Evolutionary conservation across 2,113 vertebrate genomes (phyloP).

Genomic region (Dicerorhinus sumatrensis): DNA sequence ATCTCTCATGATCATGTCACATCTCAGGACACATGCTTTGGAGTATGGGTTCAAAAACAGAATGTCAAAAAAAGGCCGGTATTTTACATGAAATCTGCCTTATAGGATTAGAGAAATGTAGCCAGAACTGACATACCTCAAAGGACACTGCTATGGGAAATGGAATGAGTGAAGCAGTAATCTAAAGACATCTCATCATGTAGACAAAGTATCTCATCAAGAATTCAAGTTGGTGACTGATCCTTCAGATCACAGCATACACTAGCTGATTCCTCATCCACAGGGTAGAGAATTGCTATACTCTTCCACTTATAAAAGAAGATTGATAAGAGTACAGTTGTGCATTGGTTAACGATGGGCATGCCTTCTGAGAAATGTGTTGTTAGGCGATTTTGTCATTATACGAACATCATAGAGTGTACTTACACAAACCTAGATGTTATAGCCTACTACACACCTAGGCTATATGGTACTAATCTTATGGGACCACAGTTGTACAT

Average conservation of each 20-base stretch:
- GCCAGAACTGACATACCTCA: background rate
- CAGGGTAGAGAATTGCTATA: background rate
- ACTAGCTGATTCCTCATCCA: background rate
- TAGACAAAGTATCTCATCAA: background rate
- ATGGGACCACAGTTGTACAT: too few relatives aligned
- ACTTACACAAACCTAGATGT: too few relatives aligned
- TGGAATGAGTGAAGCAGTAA: background rate
- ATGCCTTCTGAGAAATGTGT: too few relatives aligned
- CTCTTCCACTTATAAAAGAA: background rate
- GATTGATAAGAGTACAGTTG: background rate
- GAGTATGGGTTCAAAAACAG: background rate
- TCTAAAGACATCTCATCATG: background rate
- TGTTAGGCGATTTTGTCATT: too few relatives aligned
- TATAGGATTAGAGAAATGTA: background rate
- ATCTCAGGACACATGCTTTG: background rate
- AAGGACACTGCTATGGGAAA: background rate
- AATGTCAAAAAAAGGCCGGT: background rate
- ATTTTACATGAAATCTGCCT: background rate
- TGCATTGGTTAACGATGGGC: too few relatives aligned
- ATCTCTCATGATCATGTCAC: background rate
- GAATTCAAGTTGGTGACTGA: background rate
- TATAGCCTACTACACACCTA: too few relatives aligned
- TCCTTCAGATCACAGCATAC: background rate
- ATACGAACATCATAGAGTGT: too few relatives aligned
- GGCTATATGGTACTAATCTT: too few relatives aligned